phyloP scores from a whole-genome alignment of 2,888 invertebrate genomes.

The Eledone cirrhosa region DNA sequence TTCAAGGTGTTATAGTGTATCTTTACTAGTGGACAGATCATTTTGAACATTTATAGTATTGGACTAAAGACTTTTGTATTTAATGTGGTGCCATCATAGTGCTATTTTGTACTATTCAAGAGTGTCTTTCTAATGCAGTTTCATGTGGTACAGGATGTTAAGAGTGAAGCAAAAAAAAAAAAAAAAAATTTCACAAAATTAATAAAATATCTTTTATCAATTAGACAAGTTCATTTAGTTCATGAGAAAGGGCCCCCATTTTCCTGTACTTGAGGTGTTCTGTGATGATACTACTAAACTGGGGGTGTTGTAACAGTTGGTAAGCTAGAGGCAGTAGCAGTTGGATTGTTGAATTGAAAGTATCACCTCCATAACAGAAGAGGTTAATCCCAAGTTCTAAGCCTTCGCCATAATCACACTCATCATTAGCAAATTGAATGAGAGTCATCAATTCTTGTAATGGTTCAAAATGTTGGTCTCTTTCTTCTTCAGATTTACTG shows the following conservation, averaged over 20 bases:
- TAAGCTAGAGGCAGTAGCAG: constrained; percentile 80
- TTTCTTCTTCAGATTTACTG: constrained; percentile 71
- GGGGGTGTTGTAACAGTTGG: constrained; percentile 76
- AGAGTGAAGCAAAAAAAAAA: no score
- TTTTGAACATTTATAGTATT: no score
- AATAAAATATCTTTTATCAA: no score
- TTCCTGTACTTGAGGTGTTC: constrained; percentile 79
- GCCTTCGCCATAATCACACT: constrained; percentile 93
- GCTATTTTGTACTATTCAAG: no score
- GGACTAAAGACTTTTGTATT: no score
- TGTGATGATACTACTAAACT: constrained; percentile 78
- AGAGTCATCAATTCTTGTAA: constrained; percentile 84
- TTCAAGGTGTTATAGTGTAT: no score
- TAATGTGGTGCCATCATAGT: no score
- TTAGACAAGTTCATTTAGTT: constrained; percentile 48
- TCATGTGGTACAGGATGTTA: no score
- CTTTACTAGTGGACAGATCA: no score
- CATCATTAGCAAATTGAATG: constrained; percentile 90
- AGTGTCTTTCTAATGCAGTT: no score
- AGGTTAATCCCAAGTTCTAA: constrained; percentile 88
- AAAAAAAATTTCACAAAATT: no score
- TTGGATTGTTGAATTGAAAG: constrained; percentile 75
- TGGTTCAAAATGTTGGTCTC: constrained; percentile 74
- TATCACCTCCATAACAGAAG: constrained; percentile 77
- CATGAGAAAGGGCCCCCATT: constrained; percentile 31